Conservation (phyloP, 2,797 vertebrate genomes). For the Falco concolor region DNA sequence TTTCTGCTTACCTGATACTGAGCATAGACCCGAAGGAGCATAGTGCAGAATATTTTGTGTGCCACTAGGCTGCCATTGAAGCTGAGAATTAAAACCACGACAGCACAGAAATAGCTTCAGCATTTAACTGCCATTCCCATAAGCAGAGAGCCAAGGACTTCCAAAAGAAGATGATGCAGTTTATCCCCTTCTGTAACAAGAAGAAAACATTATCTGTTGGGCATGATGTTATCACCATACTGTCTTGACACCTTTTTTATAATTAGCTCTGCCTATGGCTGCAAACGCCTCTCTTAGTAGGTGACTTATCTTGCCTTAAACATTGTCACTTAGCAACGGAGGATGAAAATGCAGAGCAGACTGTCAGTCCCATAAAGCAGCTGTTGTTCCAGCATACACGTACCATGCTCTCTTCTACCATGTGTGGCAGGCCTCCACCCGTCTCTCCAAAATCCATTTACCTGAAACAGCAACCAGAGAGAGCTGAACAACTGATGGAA, state of each 20-base stretch:
- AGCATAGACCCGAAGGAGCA: conserved; percentile 75
- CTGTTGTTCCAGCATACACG: background rate
- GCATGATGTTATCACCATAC: background rate
- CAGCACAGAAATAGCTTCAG: conserved; percentile 80
- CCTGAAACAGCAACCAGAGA: background rate
- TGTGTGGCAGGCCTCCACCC: background rate
- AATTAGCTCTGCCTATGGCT: background rate
- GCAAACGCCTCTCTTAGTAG: background rate
- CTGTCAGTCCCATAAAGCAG: background rate
- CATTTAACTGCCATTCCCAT: conserved; percentile 75
- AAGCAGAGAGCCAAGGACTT: conserved; percentile 69
- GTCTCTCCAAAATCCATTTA: background rate
- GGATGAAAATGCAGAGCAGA: background rate
- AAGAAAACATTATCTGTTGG: background rate
- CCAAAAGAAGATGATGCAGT: conserved; percentile 42
- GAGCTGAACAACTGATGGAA: background rate
- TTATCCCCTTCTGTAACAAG: conserved; percentile 56
- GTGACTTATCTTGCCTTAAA: background rate
- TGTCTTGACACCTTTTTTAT: background rate
- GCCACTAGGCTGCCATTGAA: conserved; percentile 76
- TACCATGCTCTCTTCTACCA: background rate
- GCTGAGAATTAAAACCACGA: conserved; percentile 80
- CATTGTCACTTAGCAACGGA: background rate
- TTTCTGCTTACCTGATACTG: conserved; percentile 55
- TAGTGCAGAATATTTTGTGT: conserved; percentile 77